Percentiles rank a stretch among this genome's conserved stretches.
phyloP scores from a whole-genome alignment of 2,888 invertebrate genomes.

The Nomada goodeniana region DNA sequence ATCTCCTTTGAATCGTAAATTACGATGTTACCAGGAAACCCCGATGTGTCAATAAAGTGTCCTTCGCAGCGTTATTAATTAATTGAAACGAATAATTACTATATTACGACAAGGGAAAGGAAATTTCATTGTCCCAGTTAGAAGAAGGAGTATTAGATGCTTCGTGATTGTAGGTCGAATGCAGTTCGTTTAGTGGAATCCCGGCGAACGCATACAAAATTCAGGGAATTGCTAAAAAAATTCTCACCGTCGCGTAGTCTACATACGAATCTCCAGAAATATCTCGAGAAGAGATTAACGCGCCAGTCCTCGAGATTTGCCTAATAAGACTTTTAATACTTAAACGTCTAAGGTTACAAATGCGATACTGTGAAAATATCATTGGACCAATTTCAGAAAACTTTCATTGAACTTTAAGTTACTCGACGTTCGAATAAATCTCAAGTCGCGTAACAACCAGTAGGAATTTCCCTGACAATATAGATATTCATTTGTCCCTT shows the following conservation, averaged over 20 bases:
- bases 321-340: too few species aligned
- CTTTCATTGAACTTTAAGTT: too few species aligned
- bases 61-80: background rate
- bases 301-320: background rate
- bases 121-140: background rate
- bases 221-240: background rate
- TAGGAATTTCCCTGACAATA: too few species aligned
- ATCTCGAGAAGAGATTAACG: background rate
- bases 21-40: background rate
- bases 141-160: background rate
- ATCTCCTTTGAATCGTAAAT: conserved; percentile 39
- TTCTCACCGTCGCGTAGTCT: background rate
- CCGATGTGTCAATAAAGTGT: background rate
- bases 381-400: too few species aligned
- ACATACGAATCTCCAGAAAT: background rate
- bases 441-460: too few species aligned
- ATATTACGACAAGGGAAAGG: too few species aligned
- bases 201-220: background rate
- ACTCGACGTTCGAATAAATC: too few species aligned
- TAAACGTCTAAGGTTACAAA: too few species aligned
- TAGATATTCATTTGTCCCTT: too few species aligned
- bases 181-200: background rate
- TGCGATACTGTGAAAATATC: too few species aligned
- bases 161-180: conserved; percentile 19
- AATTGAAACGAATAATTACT: background rate